A percentile compares a stretch with the other conserved stretches of the same genome.
These are phyloP conservation scores for Tipula lateralis DNA, from an alignment of 2,888 invertebrate genomes.

Conservation along the genomic window DNA sequence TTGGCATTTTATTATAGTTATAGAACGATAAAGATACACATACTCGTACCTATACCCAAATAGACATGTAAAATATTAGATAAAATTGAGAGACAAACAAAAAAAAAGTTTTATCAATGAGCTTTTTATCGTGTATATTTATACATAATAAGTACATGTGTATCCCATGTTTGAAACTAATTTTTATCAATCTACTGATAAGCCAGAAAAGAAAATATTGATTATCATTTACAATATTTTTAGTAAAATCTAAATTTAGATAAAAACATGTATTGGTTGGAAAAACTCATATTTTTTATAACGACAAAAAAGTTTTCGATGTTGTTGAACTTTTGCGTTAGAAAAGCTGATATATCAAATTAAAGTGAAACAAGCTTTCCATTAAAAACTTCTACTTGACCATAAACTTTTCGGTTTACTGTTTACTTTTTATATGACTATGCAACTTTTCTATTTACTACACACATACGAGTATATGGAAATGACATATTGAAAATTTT, in stretches of 20 bases:
- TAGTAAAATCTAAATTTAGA: not conserved
- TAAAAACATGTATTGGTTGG: not conserved
- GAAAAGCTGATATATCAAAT: not conserved
- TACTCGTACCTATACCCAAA: no score
- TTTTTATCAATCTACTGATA: not conserved
- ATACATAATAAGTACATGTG: not conserved
- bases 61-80: slow-evolving; percentile 12
- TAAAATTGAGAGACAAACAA: not conserved
- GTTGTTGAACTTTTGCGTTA: not conserved
- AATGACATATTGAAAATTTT: not conserved
- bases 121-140: not conserved
- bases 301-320: not conserved
- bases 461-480: no score
- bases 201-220: not conserved
- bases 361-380: not conserved
- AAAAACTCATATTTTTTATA: not conserved
- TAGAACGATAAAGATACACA: not conserved
- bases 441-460: not conserved
- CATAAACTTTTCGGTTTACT: not conserved
- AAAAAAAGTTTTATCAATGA: not conserved
- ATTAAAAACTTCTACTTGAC: not conserved
- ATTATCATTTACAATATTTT: not conserved
- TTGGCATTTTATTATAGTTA: not conserved
- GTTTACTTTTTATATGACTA: not conserved
- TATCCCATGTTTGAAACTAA: not conserved